Evolutionary conservation across 2,113 vertebrate species (phyloP), one percentile per base, ranked within the genome.

Genomic region (Eudorcas thomsonii): DNA sequence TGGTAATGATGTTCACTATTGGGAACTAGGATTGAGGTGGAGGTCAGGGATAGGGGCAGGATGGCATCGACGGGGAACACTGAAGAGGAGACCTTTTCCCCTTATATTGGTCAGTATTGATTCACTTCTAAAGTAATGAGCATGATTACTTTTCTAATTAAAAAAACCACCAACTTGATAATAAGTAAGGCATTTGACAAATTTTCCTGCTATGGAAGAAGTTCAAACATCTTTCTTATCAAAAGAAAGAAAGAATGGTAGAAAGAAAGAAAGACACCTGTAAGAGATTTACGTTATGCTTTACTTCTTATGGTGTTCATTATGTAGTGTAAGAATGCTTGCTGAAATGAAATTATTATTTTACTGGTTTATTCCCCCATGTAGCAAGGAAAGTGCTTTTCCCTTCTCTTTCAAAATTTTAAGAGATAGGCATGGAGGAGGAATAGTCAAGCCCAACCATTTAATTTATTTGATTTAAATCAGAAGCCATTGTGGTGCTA

Each of bases 111-210:
- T 94, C 21, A 28, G 6, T 96, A 95, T 81, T 96, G 87, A 67
- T 77, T 92, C 30, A 81, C 74, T 88, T 93, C 78, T 88, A 50
- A 90, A 89, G 64, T 64, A 88, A 67, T 54, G 30, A 88, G 30
- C 84, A 15, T 48, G 13, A 45, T 48, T 93, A 54, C 26, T 93
- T 96, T 95, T 78, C 45, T 84, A 71, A 85, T 71, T 50, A n/a
- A 96, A 94, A 93, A 67, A 7, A 25, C 21, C 26, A 33, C 16
- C 28, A 64, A 86, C 25, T 30, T 89, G 74, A 85, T 52, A 77
- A 17, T 85, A 89, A 95, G 26, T 43, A 90, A 91, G 71, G 81
- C 78, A 33, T 92, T 88, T 97, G 97, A 52, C 36, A 88, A 6
- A 45, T 86, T 93, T 92, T 88, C n/a, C 25, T 78, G 23, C 81